Conservation (phyloP, 2,113 vertebrate genomes). For the Conger conger region DNA sequence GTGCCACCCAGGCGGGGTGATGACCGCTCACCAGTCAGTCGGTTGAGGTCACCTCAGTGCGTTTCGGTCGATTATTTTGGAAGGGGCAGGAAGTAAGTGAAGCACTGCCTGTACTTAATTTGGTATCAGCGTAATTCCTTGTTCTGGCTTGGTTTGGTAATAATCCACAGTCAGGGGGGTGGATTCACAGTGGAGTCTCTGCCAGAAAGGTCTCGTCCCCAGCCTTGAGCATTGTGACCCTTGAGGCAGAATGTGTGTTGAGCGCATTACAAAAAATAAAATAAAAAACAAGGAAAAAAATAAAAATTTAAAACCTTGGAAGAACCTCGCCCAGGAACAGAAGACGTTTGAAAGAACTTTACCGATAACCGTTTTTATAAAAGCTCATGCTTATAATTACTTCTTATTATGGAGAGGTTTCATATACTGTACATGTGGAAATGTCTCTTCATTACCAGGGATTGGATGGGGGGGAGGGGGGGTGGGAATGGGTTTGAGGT, state of each 20-base stretch:
- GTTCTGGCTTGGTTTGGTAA: slow-evolving; percentile 19
- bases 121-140: slow-evolving; percentile 46
- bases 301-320: slow-evolving; percentile 7
- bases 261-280: slow-evolving; percentile 36
- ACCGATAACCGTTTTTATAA: slow-evolving; percentile 46
- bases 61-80: not conserved
- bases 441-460: slow-evolving; percentile 48
- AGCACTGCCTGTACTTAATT: slow-evolving; percentile 37
- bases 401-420: slow-evolving; percentile 50
- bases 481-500: slow-evolving; percentile 21
- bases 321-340: slow-evolving; percentile 61
- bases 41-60: slow-evolving; percentile 30
- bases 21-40: not conserved
- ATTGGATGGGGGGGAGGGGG: not conserved
- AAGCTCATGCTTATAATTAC: slow-evolving; percentile 50
- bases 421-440: slow-evolving; percentile 53
- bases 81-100: slow-evolving; percentile 37
- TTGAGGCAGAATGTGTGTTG: not conserved
- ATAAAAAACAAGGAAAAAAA: slow-evolving; percentile 17
- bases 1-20: no score
- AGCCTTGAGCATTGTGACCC: not conserved
- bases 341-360: slow-evolving; percentile 49
- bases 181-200: slow-evolving; percentile 37
- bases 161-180: not conserved
- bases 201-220: not conserved